Base-by-base conservation (phyloP, 1,140 invertebrate genomes). In the Phymastichus coffea region DNA sequence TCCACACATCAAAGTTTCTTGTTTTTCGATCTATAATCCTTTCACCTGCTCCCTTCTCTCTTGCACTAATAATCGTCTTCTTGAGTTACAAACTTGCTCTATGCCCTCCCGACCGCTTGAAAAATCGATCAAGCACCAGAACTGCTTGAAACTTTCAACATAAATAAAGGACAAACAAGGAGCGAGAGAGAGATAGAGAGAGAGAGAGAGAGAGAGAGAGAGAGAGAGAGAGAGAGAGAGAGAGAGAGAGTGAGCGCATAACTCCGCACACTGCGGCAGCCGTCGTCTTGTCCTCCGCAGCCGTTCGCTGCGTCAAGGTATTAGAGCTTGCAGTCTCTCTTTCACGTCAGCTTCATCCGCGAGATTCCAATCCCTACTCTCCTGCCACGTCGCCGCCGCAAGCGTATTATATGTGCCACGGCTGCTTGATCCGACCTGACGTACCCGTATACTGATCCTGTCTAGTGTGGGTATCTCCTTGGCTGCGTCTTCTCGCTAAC, bases 101-200 rank as follows among this genome's bases (percentile, higher is more conserved):
- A n/a, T n/a, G n/a, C n/a, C n/a, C n/a, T n/a, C n/a, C n/a, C n/a
- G n/a, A n/a, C n/a, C n/a, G n/a, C n/a, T n/a, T n/a, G n/a, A n/a
- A n/a, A n/a, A n/a, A n/a, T n/a, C n/a, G n/a, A n/a, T n/a, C n/a
- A n/a, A n/a, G n/a, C n/a, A n/a, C n/a, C n/a, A n/a, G n/a, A n/a
- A n/a, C n/a, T n/a, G n/a, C n/a, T n/a, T n/a, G 68, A 74, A 77
- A 77, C 74, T 77, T 77, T 76, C 61, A 70, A 75, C 73, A 77
- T 76, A 77, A 77, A 76, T 77, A 76, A 76, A 73, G 72, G 72
- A 71, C 73, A 77, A 77, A 77, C 75, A 77, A 75, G 68, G 72
- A 66, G 60, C 58, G 52, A 38, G 35, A 53, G 57, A 26, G 46
- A 61, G 58, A 53, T 49, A 28, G 55, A 33, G 19, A n/a, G n/a